Base-by-base conservation (phyloP, 2,888 invertebrate genomes). In the Autographa gamma region DNA sequence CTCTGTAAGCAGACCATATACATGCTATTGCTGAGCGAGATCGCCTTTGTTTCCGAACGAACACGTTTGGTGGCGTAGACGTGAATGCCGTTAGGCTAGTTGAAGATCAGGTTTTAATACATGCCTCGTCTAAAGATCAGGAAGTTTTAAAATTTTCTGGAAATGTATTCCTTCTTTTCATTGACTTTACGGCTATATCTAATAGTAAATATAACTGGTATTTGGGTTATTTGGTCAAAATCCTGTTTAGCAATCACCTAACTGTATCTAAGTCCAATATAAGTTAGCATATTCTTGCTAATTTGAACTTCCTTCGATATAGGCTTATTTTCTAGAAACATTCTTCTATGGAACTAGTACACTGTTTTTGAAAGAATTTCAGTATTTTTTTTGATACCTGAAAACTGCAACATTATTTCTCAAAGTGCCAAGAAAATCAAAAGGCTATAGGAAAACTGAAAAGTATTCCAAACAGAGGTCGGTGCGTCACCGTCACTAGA, bases 1-100 rank as follows among this genome's bases (percentile, higher is more conserved):
- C 81, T 70, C 85, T 82, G 86, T 91, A 91, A 91, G 82, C 88
- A 89, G 88, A 85, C 91, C 86, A 92, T 93, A 90, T 86, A 88
- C 86, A 91, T 90, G 89, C 91, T 82, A 73, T 76, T 81, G 84
- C 77, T 71, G 74, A 83, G 69, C 73, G 67, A 76, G 74, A 76
- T 77, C 67, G 77, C 81, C 83, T 88, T 84, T 84, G 88, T 89
- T 86, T 85, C 79, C 59, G 68, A 80, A 80, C 75, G 65, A 73
- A 83, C 73, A 76, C 74, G 76, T 76, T 76, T 74, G 60, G 56
- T 64, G 71, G 58, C 66, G 62, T 69, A 54, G 60, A 34, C 19
- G 64, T 54, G 64, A 67, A 66, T 60, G 70, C 72, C 66, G 74
- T 66, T 77, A 74, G 11, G 64, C 18, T 71, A 32, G 31, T 66